Evolutionary conservation across 2,113 vertebrate species (phyloP), one percentile per base, ranked within the genome.

Genomic region (Xenopus laevis): DNA sequence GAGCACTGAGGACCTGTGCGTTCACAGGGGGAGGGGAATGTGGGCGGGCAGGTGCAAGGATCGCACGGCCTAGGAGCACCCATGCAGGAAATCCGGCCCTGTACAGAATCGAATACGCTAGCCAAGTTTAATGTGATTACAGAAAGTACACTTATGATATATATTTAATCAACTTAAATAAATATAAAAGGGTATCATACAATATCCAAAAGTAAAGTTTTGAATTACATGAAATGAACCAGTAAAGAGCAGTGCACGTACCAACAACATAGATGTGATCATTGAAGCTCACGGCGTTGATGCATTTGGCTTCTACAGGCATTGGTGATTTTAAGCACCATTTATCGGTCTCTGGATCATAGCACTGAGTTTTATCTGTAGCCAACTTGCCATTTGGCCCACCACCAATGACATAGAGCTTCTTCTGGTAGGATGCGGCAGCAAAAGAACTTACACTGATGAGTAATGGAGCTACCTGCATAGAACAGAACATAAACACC

Each of bases 251-350:
- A 13, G 95, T 95, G 4, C 80, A 82, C 44, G 71, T 81, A 98
- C 97, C 97, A 15, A 97, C 95, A 21, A 99, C 87, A 11, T 97
- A 99, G 74, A 99, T 95, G 83, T 86, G 86, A 30, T 96, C 91
- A 52, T 91, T 94, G 85, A 98, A 98, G 12, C 94, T 94, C 44
- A 96, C 93, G 0, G 97, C 96, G 1, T 96, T 98, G 69, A 95
- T 97, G 86, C 97, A 99, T 83, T 99, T 99, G 45, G 97, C 95
- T 83, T 98, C 96, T 1, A 94, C 89, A 0, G 96, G 97, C 89
- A 98, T 97, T 20, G 96, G 80, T 0, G 94, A 88, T 78, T 89
- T 92, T 57, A 96, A 84, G 50, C 84, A 91, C 97, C 97, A 99
- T 0, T 81, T 80, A 65, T 97, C 94, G 27, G 83, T 84, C 0